Evolutionary conservation across 2,888 invertebrate genomes (phyloP).

Genomic region (Chalcis sispes): DNA sequence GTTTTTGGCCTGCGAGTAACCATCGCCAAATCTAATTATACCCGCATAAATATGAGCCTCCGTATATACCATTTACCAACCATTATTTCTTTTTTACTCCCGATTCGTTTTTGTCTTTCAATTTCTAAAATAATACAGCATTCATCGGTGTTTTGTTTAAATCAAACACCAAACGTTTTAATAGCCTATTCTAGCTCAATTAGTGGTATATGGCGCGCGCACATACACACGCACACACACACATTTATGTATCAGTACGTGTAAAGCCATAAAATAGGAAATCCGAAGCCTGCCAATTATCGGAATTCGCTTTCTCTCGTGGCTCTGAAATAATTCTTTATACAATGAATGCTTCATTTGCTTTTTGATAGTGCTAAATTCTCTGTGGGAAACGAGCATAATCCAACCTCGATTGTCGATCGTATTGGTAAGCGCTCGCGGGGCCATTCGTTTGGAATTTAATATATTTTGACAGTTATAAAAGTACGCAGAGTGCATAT

Average conservation of each 20-base stretch:
- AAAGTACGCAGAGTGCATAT: not conserved
- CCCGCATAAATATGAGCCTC: conserved; percentile 22
- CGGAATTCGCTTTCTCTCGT: conserved; percentile 1
- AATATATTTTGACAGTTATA: not conserved
- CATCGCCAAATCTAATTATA: conserved; percentile 20
- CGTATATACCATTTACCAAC: not conserved
- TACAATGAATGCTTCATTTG: not conserved
- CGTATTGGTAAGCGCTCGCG: too few species aligned
- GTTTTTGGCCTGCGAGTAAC: not conserved
- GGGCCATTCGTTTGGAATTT: not conserved
- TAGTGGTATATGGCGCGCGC: too few species aligned
- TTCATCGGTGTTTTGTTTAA: conserved; percentile 18
- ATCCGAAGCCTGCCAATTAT: conserved; percentile 21
- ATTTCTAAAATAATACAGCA: not conserved
- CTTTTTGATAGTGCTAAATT: not conserved
- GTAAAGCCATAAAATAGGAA: not conserved
- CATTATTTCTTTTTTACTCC: not conserved
- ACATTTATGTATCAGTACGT: not conserved
- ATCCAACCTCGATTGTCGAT: too few species aligned
- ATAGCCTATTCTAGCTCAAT: not conserved
- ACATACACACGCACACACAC: too few species aligned
- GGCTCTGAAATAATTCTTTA: not conserved
- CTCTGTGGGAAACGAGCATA: not conserved
- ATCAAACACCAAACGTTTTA: not conserved
- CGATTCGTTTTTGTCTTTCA: not conserved